These are phyloP conservation scores for Turdus rufiventris DNA, from an alignment of 2,113 vertebrate species.

Conservation along the genomic window DNA sequence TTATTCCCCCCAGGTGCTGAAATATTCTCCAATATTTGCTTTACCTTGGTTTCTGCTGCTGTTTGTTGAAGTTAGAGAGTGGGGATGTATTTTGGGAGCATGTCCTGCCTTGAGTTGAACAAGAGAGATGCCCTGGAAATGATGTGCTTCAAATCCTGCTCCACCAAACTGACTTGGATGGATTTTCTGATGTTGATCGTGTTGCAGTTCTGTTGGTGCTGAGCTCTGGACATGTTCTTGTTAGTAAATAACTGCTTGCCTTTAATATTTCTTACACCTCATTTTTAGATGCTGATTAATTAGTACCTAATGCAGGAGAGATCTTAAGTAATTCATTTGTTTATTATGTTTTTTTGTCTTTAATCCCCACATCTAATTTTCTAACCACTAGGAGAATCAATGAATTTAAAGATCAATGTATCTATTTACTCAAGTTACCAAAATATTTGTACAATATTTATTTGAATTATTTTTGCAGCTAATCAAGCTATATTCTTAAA, in stretches of 20 bases:
- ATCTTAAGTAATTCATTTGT: neutral
- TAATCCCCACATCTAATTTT: neutral
- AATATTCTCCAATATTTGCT: neutral
- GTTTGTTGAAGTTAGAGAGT: neutral
- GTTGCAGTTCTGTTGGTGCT: neutral
- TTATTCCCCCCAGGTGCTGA: neutral
- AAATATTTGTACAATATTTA: neutral
- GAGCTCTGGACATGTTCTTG: neutral
- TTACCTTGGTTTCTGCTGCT: neutral
- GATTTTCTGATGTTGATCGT: neutral
- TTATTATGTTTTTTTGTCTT: neutral
- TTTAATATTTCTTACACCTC: neutral
- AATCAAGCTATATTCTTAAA: neutral
- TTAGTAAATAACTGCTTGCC: neutral
- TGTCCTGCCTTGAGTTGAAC: neutral
- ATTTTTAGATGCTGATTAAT: neutral
- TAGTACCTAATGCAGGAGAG: neutral
- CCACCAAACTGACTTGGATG: fast-evolving
- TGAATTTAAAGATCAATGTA: neutral
- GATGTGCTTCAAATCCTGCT: neutral
- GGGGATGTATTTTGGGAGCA: neutral
- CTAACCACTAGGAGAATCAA: neutral
- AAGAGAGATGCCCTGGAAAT: neutral
- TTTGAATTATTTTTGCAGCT: neutral
- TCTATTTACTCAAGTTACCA: neutral